Conservation (phyloP, 2,888 invertebrate genomes). For the Acanthosoma haemorrhoidale region DNA sequence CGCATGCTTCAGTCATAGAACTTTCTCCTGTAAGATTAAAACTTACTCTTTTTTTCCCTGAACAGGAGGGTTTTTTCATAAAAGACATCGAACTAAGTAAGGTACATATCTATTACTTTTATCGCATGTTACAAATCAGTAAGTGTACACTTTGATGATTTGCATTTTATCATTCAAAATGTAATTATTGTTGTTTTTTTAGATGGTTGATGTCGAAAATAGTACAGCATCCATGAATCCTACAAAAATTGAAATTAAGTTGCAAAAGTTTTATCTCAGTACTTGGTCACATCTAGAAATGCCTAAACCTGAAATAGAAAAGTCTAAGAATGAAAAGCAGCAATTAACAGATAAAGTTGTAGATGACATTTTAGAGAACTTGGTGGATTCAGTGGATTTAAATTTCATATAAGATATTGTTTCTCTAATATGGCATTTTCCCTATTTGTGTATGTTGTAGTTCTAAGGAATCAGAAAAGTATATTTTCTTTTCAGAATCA, state of each 20-base stretch:
- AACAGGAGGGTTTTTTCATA: slow-evolving; percentile 66
- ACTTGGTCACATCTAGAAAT: slow-evolving; percentile 74
- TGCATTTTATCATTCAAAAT: too few species aligned
- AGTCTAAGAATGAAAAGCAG: slow-evolving; percentile 3
- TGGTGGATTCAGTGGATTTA: slow-evolving; percentile 65
- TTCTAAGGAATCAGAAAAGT: too few species aligned
- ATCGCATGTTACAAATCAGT: too few species aligned
- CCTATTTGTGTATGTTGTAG: too few species aligned
- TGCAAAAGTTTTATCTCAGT: slow-evolving; percentile 79
- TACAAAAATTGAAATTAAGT: slow-evolving; percentile 86
- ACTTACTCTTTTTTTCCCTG: slow-evolving; percentile 69
- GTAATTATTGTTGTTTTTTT: slow-evolving; percentile 46
- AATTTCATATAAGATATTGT: slow-evolving; percentile 55
- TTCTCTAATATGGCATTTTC: not conserved
- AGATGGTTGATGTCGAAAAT: slow-evolving; percentile 70
- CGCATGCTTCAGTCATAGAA: slow-evolving; percentile 66
- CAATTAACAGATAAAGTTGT: slow-evolving; percentile 40
- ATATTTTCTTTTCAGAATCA: not conserved
- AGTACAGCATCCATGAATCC: slow-evolving; percentile 74
- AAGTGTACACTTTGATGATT: too few species aligned
- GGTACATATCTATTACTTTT: slow-evolving; percentile 52
- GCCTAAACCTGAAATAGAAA: slow-evolving; percentile 46
- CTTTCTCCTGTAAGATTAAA: slow-evolving; percentile 77
- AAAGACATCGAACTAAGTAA: slow-evolving; percentile 75
- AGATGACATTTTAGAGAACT: slow-evolving; percentile 46